Evolutionary conservation across 2,888 invertebrate genomes (phyloP).

Genomic region (Bombylius major): DNA sequence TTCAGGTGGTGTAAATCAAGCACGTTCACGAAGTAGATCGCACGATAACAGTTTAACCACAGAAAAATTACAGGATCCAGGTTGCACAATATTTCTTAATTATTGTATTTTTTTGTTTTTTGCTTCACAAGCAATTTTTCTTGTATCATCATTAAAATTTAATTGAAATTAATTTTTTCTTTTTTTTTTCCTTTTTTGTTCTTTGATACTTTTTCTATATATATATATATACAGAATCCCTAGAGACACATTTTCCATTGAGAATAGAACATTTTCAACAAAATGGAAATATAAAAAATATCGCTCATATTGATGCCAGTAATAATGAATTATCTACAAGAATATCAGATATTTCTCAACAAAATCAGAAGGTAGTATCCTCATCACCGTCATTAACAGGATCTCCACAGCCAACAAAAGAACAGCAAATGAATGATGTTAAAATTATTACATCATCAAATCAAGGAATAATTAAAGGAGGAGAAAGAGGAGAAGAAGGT

Average conservation of each 20-base stretch:
- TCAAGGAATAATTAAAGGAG: too few species aligned
- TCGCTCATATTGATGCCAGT: constrained; percentile 18
- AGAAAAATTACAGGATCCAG: constrained; percentile 35
- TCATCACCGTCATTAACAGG: neutral
- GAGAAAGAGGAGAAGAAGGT: too few species aligned
- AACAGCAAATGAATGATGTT: constrained; percentile 4
- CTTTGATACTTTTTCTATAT: neutral
- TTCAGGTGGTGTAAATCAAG: constrained; percentile 39
- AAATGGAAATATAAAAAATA: constrained; percentile 40
- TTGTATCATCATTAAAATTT: neutral
- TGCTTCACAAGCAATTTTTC: neutral
- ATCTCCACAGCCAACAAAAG: constrained; percentile 8
- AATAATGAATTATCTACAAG: constrained; percentile 15
- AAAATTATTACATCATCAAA: neutral
- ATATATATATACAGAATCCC: constrained; percentile 28
- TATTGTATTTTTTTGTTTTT: too few species aligned
- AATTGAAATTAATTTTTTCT: neutral
- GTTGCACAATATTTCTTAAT: constrained; percentile 17
- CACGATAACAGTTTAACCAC: constrained; percentile 36
- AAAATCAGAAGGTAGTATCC: neutral
- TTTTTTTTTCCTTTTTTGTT: neutral
- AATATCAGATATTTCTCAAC: neutral
- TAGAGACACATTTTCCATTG: constrained; percentile 31
- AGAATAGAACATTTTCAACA: constrained; percentile 37
- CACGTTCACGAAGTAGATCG: constrained; percentile 36